Base-by-base conservation (phyloP, 2,888 invertebrate genomes). In the Lathronympha strigana region DNA sequence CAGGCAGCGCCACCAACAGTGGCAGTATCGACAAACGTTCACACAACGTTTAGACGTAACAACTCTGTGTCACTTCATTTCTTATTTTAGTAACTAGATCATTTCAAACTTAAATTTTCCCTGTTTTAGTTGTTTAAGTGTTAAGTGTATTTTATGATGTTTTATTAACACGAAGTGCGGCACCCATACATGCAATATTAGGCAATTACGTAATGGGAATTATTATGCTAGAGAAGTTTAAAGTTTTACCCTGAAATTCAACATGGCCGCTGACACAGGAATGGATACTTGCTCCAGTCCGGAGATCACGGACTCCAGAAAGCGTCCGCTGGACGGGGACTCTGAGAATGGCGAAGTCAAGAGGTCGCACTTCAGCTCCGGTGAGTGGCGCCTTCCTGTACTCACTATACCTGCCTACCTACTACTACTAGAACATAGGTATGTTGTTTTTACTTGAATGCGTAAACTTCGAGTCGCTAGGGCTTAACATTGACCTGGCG, bases 241-340 rank as follows among this genome's bases (percentile, higher is more conserved):
- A 90, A 90, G 90, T 90, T 90, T 91, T 90, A 84, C 88, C 89
- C 91, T 91, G 90, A 92, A 90, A 90, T 90, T 87, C 94, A 95
- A 95, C 93, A 97, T 97, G 96, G 97, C 96, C 94, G 96, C 96
- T 93, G 97, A 97, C 93, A 95, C 96, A 94, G 96, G 96, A 94
- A 97, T 97, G 96, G 97, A 97, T 94, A 96, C 97, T 94, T 97
- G 97, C 94, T 95, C 97, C 92, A 97, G 97, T 94, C 97, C 97
- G 92, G 97, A 97, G 94, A 96, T 96, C 92, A 94, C 95, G 87
- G 97, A 97, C 93, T 97, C 97, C 92, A 95, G 97, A 92, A 97
- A 97, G 94, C 94, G 97, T 90, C 97, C 97, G 80, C 94, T 96
- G 83, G 97, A 97, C 93, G 95, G 95, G 76, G 97, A 97, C 93